Conservation (phyloP, 2,797 vertebrate genomes). For the Hydrolagus colliei region DNA sequence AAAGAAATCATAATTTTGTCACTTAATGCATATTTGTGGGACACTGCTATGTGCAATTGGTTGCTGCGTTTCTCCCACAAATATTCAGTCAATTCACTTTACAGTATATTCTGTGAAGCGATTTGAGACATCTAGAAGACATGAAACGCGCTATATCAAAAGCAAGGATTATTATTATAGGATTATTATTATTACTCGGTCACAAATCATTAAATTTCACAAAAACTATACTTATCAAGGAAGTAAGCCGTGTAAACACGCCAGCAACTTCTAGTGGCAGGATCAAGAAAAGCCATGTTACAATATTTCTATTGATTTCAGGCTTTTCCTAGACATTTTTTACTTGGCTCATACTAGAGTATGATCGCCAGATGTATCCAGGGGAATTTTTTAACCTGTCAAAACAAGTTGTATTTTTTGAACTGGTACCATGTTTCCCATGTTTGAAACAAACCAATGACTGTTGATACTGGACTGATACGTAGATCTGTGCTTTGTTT, state of each 20-base stretch:
- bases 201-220: too few species aligned
- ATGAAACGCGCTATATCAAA: too few species aligned
- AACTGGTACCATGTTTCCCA: conserved; percentile 10
- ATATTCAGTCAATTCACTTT: too few species aligned
- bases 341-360: background rate
- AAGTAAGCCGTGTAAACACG: background rate
- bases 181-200: too few species aligned
- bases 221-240: too few species aligned
- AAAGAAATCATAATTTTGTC: too few species aligned
- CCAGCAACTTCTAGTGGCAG: conserved; percentile 27
- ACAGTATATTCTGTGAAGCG: too few species aligned
- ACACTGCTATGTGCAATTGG: too few species aligned
- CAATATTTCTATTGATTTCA: conserved; percentile 25
- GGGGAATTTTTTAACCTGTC: conserved; percentile 27
- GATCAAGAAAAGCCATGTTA: conserved; percentile 5
- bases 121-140: too few species aligned
- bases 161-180: too few species aligned
- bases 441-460: conserved; percentile 20
- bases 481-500: background rate
- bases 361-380: background rate
- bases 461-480: background rate
- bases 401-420: conserved; percentile 17
- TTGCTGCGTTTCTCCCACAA: too few species aligned
- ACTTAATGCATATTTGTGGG: too few species aligned
- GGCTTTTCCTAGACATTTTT: background rate